Base-by-base conservation (phyloP, 2,797 vertebrate species). In the Pampus argenteus region DNA sequence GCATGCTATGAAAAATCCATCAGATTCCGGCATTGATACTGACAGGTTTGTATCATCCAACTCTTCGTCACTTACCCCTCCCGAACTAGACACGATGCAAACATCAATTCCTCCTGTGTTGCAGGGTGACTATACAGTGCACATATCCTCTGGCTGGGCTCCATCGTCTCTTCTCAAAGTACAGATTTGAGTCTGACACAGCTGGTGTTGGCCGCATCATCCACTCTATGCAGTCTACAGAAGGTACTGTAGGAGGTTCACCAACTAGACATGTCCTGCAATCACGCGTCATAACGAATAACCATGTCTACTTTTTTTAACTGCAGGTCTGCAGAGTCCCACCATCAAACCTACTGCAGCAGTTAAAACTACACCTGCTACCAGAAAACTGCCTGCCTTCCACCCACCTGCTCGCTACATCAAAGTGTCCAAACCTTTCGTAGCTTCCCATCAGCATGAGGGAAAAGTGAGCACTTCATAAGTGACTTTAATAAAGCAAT, bases 81-180 rank as follows among this genome's bases (percentile, higher is more conserved):
- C n/a, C n/a, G n/a, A n/a, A n/a, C n/a, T n/a, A n/a, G n/a, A n/a
- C n/a, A n/a, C n/a, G n/a, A n/a, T n/a, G n/a, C n/a, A n/a, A n/a
- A n/a, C n/a, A n/a, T n/a, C n/a, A n/a, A n/a, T n/a, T n/a, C 7
- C 0, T n/a, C 28, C 62, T 28, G 2, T 51, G 28, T 6, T 54
- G 2, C 81, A 96, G 95, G 56, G 48, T 95, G 55, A 89, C 71
- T 0, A 23, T 95, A 1, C 81, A 90, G 66, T 96, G 95, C 65
- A 88, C 83, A 4, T 95, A 95, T 61, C 85, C 76, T 55, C 71
- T 95, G 25, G 81, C 81, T 65, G 88, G 91, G 22, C 91, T 90
- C 0, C 42, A 87, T 55, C 82, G 74, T 20, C 77, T 93, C 18
- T 92, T 93, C 80, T 83, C 74, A 0, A 28, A n/a, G 4, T 58